Conservation (phyloP, 2,113 vertebrate species). For the Dicentrarchus labrax region DNA sequence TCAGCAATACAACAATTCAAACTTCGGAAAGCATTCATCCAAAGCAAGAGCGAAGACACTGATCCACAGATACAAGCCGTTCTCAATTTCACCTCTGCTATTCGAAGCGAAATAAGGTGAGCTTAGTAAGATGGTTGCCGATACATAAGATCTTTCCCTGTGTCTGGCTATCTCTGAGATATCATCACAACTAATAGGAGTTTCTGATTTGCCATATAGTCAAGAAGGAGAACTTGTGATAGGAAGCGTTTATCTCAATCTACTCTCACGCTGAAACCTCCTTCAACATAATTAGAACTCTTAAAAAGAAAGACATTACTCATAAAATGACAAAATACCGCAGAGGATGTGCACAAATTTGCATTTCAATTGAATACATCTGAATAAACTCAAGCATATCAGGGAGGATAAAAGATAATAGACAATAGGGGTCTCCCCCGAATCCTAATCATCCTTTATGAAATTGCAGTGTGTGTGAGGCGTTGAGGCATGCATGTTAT, state of each 20-base stretch:
- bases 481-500: constrained; percentile 10
- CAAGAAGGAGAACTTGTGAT: constrained; percentile 9
- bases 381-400: constrained; percentile 43
- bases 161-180: constrained; percentile 22
- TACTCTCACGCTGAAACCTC: constrained; percentile 3
- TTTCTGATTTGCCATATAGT: constrained; percentile 19
- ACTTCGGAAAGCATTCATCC: neutral
- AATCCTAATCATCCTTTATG: constrained; percentile 43
- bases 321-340: constrained; percentile 45
- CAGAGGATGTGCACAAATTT: constrained; percentile 56
- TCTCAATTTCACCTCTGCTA: constrained; percentile 7
- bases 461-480: constrained; percentile 31
- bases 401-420: constrained; percentile 44
- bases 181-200: neutral
- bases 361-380: constrained; percentile 64
- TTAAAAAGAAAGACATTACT: constrained; percentile 42
- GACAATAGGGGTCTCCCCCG: constrained; percentile 37
- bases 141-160: neutral
- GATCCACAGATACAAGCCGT: constrained; percentile 14
- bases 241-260: constrained; percentile 24
- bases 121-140: neutral
- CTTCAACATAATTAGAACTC: constrained; percentile 43
- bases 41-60: neutral
- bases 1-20: neutral
- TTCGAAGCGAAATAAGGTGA: neutral